phyloP scores from a whole-genome alignment of 1,140 invertebrate species.

The Heterodera schachtii region DNA sequence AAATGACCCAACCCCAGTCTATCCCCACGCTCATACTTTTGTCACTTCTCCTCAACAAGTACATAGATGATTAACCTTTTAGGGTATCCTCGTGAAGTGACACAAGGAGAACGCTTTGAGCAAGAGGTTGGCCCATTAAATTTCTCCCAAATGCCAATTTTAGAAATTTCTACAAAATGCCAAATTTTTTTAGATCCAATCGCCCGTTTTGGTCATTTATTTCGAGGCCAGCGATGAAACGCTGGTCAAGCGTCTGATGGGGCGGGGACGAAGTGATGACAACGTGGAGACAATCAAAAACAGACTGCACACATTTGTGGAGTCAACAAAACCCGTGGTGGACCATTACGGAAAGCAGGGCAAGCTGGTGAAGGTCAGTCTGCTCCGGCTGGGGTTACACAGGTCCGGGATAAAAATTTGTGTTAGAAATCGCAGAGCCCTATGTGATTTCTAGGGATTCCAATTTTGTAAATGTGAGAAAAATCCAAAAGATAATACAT shows the following conservation, averaged over 20 bases:
- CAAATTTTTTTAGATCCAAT: conserved; percentile 72
- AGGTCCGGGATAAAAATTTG: too few relatives aligned
- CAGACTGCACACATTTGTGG: conserved; percentile 86
- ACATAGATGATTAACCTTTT: not conserved
- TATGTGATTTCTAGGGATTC: too few relatives aligned
- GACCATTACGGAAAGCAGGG: conserved; percentile 80
- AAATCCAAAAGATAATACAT: too few relatives aligned
- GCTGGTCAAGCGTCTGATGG: conserved; percentile 80
- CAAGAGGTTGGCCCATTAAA: conserved; percentile 67
- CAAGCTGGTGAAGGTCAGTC: conserved; percentile 69
- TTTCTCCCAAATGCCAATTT: not conserved
- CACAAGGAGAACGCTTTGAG: conserved; percentile 86
- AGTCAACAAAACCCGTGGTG: conserved; percentile 87
- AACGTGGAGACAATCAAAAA: conserved; percentile 95
- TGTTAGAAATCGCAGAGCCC: too few relatives aligned
- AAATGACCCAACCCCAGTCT: too few relatives aligned
- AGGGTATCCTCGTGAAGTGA: conserved; percentile 82
- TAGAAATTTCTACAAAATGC: not conserved
- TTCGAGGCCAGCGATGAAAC: conserved; percentile 83
- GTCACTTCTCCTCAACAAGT: too few relatives aligned
- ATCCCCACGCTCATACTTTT: too few relatives aligned
- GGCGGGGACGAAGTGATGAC: conserved; percentile 89
- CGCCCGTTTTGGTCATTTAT: conserved; percentile 78
- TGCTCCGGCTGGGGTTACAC: too few relatives aligned
- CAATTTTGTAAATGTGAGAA: too few relatives aligned